Evolutionary conservation across 2,888 invertebrate species (phyloP).

Genomic region (Drosophila multiciliata): DNA sequence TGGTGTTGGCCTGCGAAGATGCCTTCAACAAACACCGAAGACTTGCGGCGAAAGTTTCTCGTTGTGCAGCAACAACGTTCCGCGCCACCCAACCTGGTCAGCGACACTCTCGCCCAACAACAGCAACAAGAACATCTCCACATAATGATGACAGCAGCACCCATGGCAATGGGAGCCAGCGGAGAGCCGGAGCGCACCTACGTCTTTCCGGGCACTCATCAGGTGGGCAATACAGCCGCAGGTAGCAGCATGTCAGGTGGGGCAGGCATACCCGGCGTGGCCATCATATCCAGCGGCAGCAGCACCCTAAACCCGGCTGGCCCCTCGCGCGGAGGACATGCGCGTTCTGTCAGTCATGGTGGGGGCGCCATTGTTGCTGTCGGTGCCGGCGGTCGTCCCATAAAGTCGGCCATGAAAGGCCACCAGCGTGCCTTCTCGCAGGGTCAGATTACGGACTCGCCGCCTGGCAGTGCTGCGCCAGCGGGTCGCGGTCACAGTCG

Average conservation of each 20-base stretch:
- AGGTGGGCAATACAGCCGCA: slow-evolving; percentile 52
- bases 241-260: slow-evolving; percentile 72
- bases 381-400: slow-evolving; percentile 87
- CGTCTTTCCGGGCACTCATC: slow-evolving; percentile 82
- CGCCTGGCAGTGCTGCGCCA: slow-evolving; percentile 70
- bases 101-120: slow-evolving; percentile 41
- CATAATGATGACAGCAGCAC: slow-evolving; percentile 42
- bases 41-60: slow-evolving; percentile 85
- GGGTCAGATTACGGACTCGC: slow-evolving; percentile 91
- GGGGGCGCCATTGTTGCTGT: slow-evolving; percentile 86
- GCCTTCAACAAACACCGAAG: slow-evolving; percentile 84
- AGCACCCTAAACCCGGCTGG: slow-evolving; percentile 57
- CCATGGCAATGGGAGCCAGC: slow-evolving; percentile 13
- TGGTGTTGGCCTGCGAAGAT: slow-evolving; percentile 83
- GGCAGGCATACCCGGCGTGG: slow-evolving; percentile 72
- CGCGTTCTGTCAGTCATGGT: slow-evolving; percentile 93
- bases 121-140: slow-evolving; percentile 23
- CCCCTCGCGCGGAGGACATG: slow-evolving; percentile 87
- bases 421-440: slow-evolving; percentile 95
- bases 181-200: slow-evolving; percentile 84
- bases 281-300: slow-evolving; percentile 56
- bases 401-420: slow-evolving; percentile 90
- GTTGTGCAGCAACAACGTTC: slow-evolving; percentile 82
- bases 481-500: slow-evolving; percentile 89
- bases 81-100: slow-evolving; percentile 77